Evolutionary conservation across 2,113 vertebrate genomes (phyloP).

Genomic region (Turnix velox): DNA sequence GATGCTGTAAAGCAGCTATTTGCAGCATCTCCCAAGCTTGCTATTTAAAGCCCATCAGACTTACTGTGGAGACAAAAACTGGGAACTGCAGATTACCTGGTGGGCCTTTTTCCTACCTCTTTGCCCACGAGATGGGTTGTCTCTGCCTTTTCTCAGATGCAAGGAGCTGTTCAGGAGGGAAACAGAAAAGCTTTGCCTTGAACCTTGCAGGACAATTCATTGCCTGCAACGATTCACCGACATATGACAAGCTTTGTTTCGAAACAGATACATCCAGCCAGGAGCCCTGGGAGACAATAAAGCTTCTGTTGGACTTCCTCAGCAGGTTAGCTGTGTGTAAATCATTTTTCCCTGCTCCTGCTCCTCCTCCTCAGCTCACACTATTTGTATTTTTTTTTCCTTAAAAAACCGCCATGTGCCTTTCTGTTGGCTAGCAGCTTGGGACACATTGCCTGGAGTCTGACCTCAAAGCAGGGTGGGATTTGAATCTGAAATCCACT

Average conservation of each 20-base stretch:
- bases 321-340: background rate
- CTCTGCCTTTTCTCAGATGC: background rate
- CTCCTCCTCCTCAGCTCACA: background rate
- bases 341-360: background rate
- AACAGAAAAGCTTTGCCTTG: background rate
- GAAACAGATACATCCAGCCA: background rate
- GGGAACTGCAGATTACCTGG: too few species aligned
- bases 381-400: background rate
- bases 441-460: slow-evolving; percentile 34
- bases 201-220: background rate
- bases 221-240: background rate
- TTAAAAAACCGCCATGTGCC: background rate
- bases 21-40: background rate
- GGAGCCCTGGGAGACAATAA: background rate
- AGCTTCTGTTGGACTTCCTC: slow-evolving; percentile 29
- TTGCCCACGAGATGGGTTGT: background rate
- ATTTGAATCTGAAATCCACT: slow-evolving; percentile 49
- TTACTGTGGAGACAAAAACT: background rate
- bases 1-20: background rate
- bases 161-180: background rate
- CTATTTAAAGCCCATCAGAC: background rate
- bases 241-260: background rate
- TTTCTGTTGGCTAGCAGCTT: background rate
- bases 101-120: background rate
- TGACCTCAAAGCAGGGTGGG: slow-evolving; percentile 50